Evolutionary conservation across 2,113 vertebrate species (phyloP).

Genomic region (Chelonoidis abingdonii): DNA sequence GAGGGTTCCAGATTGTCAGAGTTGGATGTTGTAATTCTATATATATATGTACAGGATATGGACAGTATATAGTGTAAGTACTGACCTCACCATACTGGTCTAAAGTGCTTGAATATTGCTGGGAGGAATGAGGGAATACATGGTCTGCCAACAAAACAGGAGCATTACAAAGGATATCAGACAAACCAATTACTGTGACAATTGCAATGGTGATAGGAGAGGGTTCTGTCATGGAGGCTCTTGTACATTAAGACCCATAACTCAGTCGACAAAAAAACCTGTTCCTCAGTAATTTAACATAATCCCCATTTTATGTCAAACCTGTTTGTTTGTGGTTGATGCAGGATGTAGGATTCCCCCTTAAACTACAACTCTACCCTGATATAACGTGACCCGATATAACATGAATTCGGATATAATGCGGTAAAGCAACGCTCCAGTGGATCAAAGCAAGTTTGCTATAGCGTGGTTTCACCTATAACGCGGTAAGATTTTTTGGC

Average conservation of each 20-base stretch:
- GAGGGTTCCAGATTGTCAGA: background rate
- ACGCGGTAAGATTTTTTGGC: too few relatives aligned
- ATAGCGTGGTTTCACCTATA: too few relatives aligned
- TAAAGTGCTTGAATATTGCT: background rate
- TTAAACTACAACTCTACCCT: background rate
- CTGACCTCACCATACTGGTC: background rate
- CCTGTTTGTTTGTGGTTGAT: conserved; percentile 6
- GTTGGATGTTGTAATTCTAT: background rate
- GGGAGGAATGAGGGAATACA: background rate
- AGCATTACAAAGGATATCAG: background rate
- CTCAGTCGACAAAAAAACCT: background rate
- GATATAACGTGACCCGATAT: too few relatives aligned
- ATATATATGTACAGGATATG: background rate
- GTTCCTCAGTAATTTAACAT: background rate
- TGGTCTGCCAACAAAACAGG: background rate
- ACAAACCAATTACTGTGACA: background rate
- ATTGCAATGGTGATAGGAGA: background rate
- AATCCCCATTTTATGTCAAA: background rate
- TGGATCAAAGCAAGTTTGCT: too few relatives aligned
- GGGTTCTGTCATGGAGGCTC: background rate
- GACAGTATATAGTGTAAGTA: background rate
- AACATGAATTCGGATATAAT: too few relatives aligned
- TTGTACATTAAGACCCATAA: background rate
- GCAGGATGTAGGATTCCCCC: background rate
- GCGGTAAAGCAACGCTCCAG: too few relatives aligned